Evolutionary conservation across 2,113 vertebrate genomes (phyloP).

Genomic region (Alethe diademata): DNA sequence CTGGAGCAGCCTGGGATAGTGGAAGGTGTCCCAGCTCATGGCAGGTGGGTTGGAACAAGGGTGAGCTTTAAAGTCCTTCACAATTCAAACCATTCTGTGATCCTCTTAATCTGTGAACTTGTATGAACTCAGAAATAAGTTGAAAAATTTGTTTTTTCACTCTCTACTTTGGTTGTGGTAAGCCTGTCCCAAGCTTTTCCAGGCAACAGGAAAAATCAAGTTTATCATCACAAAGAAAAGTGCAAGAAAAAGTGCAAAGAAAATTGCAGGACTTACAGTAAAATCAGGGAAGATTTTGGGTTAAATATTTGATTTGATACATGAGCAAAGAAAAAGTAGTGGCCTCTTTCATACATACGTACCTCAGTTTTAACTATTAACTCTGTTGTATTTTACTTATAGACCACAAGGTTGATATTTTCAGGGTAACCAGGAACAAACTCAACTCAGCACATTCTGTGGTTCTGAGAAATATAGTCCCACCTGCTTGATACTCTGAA

Average conservation of each 20-base stretch:
- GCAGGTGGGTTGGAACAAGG: neutral
- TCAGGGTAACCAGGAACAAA: neutral
- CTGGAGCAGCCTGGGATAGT: neutral
- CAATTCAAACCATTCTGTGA: neutral
- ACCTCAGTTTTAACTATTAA: neutral
- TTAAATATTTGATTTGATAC: neutral
- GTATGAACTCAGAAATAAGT: neutral
- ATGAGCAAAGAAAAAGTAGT: neutral
- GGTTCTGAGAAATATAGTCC: neutral
- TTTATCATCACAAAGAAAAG: neutral
- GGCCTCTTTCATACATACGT: accelerated
- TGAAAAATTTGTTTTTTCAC: neutral
- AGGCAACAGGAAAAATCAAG: neutral
- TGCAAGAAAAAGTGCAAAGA: neutral
- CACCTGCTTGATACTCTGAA: neutral
- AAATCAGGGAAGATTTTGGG: neutral
- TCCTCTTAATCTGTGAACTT: neutral
- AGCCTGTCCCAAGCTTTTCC: neutral
- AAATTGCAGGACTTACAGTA: neutral
- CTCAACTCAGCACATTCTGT: neutral
- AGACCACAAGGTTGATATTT: neutral
- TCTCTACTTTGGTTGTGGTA: neutral
- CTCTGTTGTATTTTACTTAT: neutral
- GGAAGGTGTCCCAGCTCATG: neutral
- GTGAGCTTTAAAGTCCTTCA: neutral